These are phyloP conservation scores for Strix uralensis DNA, from an alignment of 2,113 vertebrate genomes.

Conservation along the genomic window DNA sequence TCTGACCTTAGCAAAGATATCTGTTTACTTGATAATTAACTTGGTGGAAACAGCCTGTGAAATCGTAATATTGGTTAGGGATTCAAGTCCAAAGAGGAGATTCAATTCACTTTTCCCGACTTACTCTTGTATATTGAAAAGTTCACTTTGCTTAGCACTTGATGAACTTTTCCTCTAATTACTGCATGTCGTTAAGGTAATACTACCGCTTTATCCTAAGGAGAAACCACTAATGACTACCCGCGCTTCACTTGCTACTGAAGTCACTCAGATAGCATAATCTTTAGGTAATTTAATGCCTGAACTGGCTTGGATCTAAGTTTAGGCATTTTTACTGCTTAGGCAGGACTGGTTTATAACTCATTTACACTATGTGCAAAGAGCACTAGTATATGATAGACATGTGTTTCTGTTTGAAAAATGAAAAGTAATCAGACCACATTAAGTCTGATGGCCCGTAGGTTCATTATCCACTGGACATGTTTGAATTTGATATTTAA, in stretches of 20 bases:
- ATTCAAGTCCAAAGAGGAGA: neutral
- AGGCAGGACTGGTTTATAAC: neutral
- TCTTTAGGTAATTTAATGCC: conserved; percentile 44
- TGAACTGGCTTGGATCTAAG: neutral
- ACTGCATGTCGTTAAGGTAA: neutral
- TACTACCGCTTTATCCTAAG: neutral
- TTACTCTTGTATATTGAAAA: neutral
- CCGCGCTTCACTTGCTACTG: neutral
- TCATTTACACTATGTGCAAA: neutral
- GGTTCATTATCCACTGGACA: neutral
- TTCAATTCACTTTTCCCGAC: neutral
- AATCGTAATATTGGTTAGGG: neutral
- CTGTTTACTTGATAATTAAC: neutral
- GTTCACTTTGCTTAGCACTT: neutral
- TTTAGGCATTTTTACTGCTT: neutral
- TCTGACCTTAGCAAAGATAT: neutral
- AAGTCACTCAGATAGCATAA: neutral
- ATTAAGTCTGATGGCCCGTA: neutral
- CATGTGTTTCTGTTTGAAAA: conserved; percentile 21
- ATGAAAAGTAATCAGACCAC: conserved; percentile 25
- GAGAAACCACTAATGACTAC: neutral
- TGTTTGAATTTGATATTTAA: conserved; percentile 18
- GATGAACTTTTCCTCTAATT: conserved; percentile 12
- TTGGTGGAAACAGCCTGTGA: neutral
- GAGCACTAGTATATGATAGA: neutral